Percentiles rank a stretch among this genome's conserved stretches.
phyloP scores from a whole-genome alignment of 2,797 vertebrate species.

The Eospalax fontanierii region DNA sequence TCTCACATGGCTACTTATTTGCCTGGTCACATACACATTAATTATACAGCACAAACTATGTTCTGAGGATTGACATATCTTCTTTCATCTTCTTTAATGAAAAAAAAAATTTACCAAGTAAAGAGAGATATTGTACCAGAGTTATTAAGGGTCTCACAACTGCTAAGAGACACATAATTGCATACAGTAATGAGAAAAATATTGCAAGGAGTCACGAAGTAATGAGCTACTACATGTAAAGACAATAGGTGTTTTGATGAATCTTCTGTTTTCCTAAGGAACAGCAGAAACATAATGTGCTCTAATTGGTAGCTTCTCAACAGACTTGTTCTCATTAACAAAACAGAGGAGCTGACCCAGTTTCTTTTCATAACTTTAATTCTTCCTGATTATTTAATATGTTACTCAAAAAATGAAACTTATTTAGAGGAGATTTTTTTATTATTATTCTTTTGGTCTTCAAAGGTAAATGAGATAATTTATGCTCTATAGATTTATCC shows the following conservation, averaged over 20 bases:
- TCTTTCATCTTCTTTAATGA: not conserved
- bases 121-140: not conserved
- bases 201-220: not conserved
- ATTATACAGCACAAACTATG: not conserved
- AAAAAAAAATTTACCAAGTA: not conserved
- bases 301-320: slow-evolving; percentile 37
- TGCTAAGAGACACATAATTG: not conserved
- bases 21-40: not conserved
- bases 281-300: not conserved
- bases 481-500: not conserved
- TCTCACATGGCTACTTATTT: not conserved
- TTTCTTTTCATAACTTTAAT: slow-evolving; percentile 39
- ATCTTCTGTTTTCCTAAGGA: slow-evolving; percentile 33
- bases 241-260: not conserved
- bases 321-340: not conserved
- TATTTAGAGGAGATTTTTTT: not conserved
- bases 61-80: not conserved
- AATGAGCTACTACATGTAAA: slow-evolving; percentile 12
- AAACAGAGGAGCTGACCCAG: not conserved
- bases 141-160: not conserved
- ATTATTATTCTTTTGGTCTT: not conserved
- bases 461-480: not conserved
- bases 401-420: not conserved
- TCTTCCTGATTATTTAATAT: slow-evolving; percentile 1
- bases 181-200: not conserved